phyloP scores from a whole-genome alignment of 2,888 invertebrate species.

The Achlya flavicornis region DNA sequence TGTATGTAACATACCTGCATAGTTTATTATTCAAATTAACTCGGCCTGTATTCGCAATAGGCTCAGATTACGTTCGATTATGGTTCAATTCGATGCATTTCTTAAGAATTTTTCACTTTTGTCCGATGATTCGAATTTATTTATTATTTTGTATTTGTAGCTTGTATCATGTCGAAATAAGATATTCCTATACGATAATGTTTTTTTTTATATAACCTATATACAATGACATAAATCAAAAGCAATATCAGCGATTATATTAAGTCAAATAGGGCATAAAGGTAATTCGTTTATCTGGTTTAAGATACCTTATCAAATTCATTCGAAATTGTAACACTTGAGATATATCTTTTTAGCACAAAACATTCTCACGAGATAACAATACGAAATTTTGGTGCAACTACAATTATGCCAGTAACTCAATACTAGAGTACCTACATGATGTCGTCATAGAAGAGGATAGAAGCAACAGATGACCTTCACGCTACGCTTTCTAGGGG shows the following conservation, averaged over 20 bases:
- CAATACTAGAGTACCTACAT: conserved; percentile 14
- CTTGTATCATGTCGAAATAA: too few species aligned
- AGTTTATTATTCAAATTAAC: conserved; percentile 3
- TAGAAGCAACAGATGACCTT: conserved; percentile 37
- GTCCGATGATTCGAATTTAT: background rate
- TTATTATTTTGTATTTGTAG: too few species aligned
- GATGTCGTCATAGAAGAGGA: conserved; percentile 20
- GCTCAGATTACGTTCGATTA: background rate
- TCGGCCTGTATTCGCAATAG: background rate
- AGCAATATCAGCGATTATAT: background rate
- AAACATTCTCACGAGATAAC: background rate
- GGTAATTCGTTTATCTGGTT: background rate
- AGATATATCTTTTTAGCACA: background rate
- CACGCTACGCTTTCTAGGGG: conserved; percentile 44
- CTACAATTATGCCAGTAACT: background rate
- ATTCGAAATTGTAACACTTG: background rate
- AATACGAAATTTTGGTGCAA: background rate
- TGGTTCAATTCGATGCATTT: background rate
- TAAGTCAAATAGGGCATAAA: background rate
- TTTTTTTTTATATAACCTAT: too few species aligned
- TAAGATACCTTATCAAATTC: background rate
- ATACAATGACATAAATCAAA: background rate
- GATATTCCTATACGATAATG: too few species aligned
- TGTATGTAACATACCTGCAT: background rate
- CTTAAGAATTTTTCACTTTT: background rate